phyloP scores from a whole-genome alignment of 2,113 vertebrate genomes.

The Dasypus novemcinctus region DNA sequence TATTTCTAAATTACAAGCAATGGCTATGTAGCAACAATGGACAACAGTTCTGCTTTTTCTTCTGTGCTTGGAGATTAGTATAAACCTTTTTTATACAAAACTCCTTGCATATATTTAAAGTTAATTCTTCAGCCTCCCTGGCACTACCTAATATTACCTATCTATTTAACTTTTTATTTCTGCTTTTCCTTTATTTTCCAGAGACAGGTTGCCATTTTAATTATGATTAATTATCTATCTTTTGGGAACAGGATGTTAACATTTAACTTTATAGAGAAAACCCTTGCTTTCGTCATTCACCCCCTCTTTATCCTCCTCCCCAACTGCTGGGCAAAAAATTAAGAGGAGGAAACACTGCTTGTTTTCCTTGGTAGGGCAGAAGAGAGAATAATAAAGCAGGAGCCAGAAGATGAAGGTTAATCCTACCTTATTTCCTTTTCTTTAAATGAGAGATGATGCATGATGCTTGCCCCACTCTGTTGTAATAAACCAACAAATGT shows the following conservation, averaged over 20 bases:
- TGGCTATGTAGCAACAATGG: not conserved
- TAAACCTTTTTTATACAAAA: not conserved
- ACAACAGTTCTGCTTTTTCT: not conserved
- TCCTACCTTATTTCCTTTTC: not conserved
- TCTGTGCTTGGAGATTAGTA: not conserved
- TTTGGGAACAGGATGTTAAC: not conserved
- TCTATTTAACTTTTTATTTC: slow-evolving; percentile 14
- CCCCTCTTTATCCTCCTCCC: not conserved
- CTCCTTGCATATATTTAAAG: not conserved
- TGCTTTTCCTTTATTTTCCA: not conserved
- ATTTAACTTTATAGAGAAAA: not conserved
- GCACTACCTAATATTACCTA: not conserved
- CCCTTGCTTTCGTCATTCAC: not conserved
- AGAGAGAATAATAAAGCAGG: not conserved
- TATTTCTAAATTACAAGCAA: not conserved
- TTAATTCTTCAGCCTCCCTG: not conserved
- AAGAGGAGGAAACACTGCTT: not conserved
- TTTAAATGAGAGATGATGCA: not conserved
- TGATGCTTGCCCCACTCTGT: not conserved
- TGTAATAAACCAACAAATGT: not conserved
- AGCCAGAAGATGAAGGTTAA: not conserved
- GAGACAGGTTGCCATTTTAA: not conserved
- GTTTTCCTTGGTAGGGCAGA: not conserved
- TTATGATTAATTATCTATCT: not conserved
- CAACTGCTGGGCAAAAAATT: not conserved